These are phyloP conservation scores for Rhodophaea formosa DNA, from an alignment of 2,888 invertebrate genomes.

Conservation along the genomic window DNA sequence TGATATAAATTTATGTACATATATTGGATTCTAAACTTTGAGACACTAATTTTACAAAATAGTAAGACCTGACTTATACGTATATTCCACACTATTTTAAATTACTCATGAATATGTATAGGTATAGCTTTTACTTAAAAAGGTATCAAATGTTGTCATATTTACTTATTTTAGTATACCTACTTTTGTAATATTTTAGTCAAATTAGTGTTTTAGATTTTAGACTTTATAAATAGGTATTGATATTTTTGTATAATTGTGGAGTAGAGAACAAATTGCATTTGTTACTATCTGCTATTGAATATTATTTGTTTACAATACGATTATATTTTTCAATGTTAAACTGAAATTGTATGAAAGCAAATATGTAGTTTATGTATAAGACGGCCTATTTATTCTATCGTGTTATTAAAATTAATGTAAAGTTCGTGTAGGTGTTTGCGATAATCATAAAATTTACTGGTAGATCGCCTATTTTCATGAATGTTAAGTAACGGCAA, in stretches of 20 bases:
- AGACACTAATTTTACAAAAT: not conserved
- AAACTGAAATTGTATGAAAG: slow-evolving; percentile 35
- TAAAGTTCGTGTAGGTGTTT: slow-evolving; percentile 27
- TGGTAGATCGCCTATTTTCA: not conserved
- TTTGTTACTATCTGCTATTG: slow-evolving; percentile 57
- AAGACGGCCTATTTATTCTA: slow-evolving; percentile 51
- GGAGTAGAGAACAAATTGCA: slow-evolving; percentile 64
- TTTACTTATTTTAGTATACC: too few species aligned
- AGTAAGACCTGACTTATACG: too few species aligned
- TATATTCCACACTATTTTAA: too few species aligned
- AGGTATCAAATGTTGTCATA: too few species aligned
- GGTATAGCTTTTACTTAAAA: too few species aligned
- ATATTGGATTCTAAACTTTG: slow-evolving; percentile 20
- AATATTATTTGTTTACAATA: slow-evolving; percentile 40
- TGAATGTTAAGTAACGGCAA: not conserved
- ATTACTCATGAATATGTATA: too few species aligned
- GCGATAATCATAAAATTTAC: not conserved
- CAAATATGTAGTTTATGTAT: slow-evolving; percentile 31
- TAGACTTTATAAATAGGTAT: slow-evolving; percentile 26
- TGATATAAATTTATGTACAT: slow-evolving; percentile 41
- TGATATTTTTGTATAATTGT: slow-evolving; percentile 44
- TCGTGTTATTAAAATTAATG: slow-evolving; percentile 40
- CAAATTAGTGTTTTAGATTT: not conserved
- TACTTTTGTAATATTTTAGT: slow-evolving; percentile 7
- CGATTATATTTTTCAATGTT: slow-evolving; percentile 55